phyloP scores from a whole-genome alignment of 2,797 vertebrate species.

The Momotus momota region DNA sequence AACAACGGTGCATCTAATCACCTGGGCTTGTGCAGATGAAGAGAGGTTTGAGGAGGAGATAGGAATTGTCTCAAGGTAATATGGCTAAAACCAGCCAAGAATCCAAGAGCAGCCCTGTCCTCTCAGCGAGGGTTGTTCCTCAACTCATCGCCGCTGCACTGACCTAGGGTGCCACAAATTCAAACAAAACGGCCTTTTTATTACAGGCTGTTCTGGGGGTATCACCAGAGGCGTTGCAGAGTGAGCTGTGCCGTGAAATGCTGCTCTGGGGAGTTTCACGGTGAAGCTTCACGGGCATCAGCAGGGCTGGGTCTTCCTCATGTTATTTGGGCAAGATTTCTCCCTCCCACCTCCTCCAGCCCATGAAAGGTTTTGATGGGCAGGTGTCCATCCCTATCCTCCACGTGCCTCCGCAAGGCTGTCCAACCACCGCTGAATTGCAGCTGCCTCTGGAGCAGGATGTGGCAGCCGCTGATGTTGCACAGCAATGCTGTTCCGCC shows the following conservation, averaged over 20 bases:
- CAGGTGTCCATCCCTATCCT: not conserved
- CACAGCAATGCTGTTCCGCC: rapidly evolving
- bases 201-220: not conserved
- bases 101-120: not conserved
- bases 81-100: not conserved
- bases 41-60: not conserved
- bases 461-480: not conserved
- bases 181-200: not conserved
- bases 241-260: not conserved
- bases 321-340: not conserved
- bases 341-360: not conserved
- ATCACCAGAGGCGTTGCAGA: not conserved
- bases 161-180: not conserved
- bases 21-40: not conserved
- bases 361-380: rapidly evolving
- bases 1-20: rapidly evolving
- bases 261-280: not conserved
- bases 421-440: not conserved
- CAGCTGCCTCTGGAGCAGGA: not conserved
- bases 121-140: not conserved
- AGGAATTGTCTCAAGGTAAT: not conserved
- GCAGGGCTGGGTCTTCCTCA: not conserved
- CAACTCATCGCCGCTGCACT: not conserved
- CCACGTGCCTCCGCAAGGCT: not conserved
- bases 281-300: not conserved